A percentile compares a stretch with the other conserved stretches of the same genome.
phyloP scores from a whole-genome alignment of 2,888 invertebrate species.

The Leistus spinibarbis region DNA sequence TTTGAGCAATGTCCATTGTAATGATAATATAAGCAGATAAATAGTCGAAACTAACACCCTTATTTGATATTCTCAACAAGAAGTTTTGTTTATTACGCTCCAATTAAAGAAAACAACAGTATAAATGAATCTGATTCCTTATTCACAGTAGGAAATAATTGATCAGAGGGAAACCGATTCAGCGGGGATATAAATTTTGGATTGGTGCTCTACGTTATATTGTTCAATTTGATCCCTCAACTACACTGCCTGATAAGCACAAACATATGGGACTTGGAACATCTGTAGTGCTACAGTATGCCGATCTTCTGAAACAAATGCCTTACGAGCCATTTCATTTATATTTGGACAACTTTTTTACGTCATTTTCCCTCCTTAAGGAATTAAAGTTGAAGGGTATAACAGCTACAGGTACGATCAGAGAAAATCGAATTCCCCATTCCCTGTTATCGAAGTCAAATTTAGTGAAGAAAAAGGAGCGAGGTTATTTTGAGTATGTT shows the following conservation, averaged over 20 bases:
- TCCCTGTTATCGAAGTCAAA: neutral
- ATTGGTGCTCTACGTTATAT: conserved; percentile 46
- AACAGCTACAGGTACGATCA: conserved; percentile 7
- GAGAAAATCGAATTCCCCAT: conserved; percentile 3
- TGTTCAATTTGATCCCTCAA: conserved; percentile 46
- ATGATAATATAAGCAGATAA: conserved; percentile 46
- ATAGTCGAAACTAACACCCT: conserved; percentile 47
- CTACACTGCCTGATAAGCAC: conserved; percentile 41
- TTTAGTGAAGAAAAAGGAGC: conserved; percentile 1
- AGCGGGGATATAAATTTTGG: conserved; percentile 48
- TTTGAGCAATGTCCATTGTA: conserved; percentile 47
- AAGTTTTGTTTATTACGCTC: conserved; percentile 45
- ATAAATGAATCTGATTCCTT: conserved; percentile 52
- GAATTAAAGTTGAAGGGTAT: conserved; percentile 1
- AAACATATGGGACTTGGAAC: conserved; percentile 42
- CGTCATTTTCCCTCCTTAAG: neutral
- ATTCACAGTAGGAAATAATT: conserved; percentile 50
- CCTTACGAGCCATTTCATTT: conserved; percentile 30
- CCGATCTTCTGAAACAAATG: neutral
- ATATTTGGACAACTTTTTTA: conserved; percentile 41
- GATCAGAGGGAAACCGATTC: conserved; percentile 47
- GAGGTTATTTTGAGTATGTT: neutral
- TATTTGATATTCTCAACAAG: conserved; percentile 45
- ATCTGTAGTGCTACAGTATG: conserved; percentile 1
- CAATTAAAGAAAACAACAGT: conserved; percentile 46